phyloP scores from a whole-genome alignment of 2,113 vertebrate genomes.

The Copsychus sechellarum region DNA sequence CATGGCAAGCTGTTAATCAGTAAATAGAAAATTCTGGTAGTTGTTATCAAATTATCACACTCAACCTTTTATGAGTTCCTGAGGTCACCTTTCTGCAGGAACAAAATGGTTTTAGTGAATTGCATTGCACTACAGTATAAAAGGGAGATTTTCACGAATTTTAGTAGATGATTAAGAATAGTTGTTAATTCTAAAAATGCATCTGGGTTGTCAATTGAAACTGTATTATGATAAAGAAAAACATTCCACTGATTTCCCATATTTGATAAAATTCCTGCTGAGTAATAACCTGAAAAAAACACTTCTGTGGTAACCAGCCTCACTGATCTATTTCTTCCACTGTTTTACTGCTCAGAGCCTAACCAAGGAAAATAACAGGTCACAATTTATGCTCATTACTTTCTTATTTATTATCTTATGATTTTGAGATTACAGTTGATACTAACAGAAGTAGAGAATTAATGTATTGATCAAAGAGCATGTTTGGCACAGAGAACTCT shows the following conservation, averaged over 20 bases:
- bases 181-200: background rate
- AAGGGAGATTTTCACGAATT: background rate
- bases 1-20: background rate
- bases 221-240: background rate
- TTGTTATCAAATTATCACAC: background rate
- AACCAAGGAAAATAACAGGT: background rate
- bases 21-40: background rate
- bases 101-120: background rate
- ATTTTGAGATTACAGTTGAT: background rate
- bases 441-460: background rate
- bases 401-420: background rate
- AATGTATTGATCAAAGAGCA: background rate
- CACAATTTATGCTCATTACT: background rate
- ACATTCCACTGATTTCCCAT: background rate
- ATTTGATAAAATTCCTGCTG: background rate
- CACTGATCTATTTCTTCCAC: background rate
- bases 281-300: background rate
- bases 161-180: background rate
- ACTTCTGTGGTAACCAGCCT: background rate
- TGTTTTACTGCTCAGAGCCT: background rate
- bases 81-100: background rate
- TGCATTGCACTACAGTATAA: background rate
- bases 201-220: background rate
- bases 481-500: background rate
- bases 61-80: background rate